A percentile compares a stretch with the other conserved stretches of the same genome.
Conservation (phyloP, 2,113 vertebrate species). For the Ptychochromis oligacanthus region DNA sequence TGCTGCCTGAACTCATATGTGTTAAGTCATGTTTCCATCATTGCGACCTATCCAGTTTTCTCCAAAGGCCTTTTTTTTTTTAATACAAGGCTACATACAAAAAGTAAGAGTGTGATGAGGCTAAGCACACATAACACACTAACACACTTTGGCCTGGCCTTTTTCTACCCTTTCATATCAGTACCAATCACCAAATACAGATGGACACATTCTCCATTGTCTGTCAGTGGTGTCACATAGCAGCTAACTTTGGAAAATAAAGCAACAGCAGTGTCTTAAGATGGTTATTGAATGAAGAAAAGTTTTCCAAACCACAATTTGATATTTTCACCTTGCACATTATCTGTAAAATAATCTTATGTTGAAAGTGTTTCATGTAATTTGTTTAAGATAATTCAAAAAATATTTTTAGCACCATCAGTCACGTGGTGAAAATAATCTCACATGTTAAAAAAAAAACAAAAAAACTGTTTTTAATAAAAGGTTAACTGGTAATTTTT, state of each 20-base stretch:
- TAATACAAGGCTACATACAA: too few relatives aligned
- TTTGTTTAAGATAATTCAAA: too few relatives aligned
- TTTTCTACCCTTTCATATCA: too few relatives aligned
- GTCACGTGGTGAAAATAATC: too few relatives aligned
- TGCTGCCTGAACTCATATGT: background rate
- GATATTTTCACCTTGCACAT: background rate
- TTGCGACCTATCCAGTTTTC: background rate
- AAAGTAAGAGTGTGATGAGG: slow-evolving; percentile 4
- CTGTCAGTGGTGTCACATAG: background rate
- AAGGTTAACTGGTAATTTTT: background rate
- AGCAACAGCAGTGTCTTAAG: background rate
- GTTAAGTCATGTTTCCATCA: background rate
- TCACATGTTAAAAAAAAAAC: too few relatives aligned
- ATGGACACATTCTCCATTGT: background rate
- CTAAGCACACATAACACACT: background rate
- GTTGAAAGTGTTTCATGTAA: too few relatives aligned
- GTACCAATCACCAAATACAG: too few relatives aligned
- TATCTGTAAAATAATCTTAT: too few relatives aligned
- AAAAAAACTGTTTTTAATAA: too few relatives aligned
- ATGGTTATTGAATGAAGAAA: slow-evolving; percentile 7
- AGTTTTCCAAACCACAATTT: slow-evolving; percentile 41
- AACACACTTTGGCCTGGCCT: background rate
- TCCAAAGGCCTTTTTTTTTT: background rate
- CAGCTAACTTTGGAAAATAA: slow-evolving; percentile 31
- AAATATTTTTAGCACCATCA: too few relatives aligned